Evolutionary conservation across 2,113 vertebrate species (phyloP).

Genomic region (Pseudorectes ferrugineus): DNA sequence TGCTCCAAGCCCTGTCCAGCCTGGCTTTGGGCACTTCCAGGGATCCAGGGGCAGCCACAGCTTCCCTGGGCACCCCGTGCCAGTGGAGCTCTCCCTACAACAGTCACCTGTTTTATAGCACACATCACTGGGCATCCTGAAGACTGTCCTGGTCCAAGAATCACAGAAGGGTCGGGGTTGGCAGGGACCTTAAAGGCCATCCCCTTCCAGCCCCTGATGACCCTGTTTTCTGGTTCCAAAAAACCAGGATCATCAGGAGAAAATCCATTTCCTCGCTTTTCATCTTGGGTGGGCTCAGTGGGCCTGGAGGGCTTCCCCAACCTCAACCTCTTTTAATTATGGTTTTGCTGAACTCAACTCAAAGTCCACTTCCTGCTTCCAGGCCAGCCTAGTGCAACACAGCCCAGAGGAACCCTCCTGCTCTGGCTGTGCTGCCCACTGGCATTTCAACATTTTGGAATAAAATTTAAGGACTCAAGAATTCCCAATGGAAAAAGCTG

Average conservation of each 20-base stretch:
- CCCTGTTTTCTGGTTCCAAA: neutral
- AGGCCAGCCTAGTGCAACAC: fast-evolving
- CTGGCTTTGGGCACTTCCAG: neutral
- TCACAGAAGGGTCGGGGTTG: neutral
- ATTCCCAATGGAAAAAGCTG: neutral
- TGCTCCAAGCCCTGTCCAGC: neutral
- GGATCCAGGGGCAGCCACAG: neutral
- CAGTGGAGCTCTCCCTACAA: neutral
- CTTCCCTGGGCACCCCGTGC: neutral
- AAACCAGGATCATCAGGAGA: too few species aligned
- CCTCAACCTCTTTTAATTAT: neutral
- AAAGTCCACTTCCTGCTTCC: neutral
- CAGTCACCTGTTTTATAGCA: fast-evolving
- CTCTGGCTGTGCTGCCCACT: neutral
- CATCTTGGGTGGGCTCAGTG: neutral
- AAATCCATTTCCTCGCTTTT: neutral
- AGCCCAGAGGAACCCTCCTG: neutral
- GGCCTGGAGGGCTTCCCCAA: neutral
- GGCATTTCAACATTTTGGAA: fast-evolving
- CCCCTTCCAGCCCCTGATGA: neutral
- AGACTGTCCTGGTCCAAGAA: neutral
- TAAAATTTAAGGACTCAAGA: fast-evolving
- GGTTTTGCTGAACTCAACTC: neutral
- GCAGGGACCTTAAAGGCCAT: neutral
- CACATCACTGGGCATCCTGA: neutral